Percentiles rank a stretch among this genome's conserved stretches.
Evolutionary conservation across 2,113 vertebrate genomes (phyloP).

Genomic region (Scatophagus argus): DNA sequence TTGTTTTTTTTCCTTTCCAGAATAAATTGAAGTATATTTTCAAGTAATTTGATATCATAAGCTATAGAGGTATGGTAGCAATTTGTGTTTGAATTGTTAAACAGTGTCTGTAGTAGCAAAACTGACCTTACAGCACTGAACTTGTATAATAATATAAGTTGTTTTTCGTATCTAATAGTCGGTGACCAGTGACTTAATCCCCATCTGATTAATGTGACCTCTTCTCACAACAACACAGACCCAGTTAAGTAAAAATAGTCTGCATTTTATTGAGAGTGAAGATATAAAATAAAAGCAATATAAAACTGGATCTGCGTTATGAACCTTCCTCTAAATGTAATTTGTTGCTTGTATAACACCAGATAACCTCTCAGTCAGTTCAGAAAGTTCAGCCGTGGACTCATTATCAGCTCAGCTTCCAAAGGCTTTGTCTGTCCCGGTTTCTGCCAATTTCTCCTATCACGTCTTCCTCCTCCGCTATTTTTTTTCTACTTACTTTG

Average conservation of each 20-base stretch:
- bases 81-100: not conserved
- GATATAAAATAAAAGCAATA: not conserved
- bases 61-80: not conserved
- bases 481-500: not conserved
- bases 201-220: slow-evolving; percentile 13
- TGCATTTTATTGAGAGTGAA: not conserved
- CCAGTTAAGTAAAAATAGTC: slow-evolving; percentile 9
- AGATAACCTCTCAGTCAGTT: not conserved
- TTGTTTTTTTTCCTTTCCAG: not conserved
- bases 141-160: not conserved
- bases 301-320: not conserved
- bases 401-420: slow-evolving; percentile 5
- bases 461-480: not conserved
- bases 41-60: not conserved
- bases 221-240: slow-evolving; percentile 13
- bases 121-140: not conserved
- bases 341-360: not conserved
- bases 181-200: slow-evolving; percentile 3
- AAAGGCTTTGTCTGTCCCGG: not conserved
- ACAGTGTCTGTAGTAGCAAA: not conserved
- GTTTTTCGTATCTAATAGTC: slow-evolving; percentile 4
- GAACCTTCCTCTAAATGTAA: not conserved
- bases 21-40: slow-evolving; percentile 3
- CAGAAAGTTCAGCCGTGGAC: not conserved
- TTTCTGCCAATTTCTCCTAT: not conserved